Conservation (phyloP, 2,888 invertebrate species). For the Leistus spinibarbis region DNA sequence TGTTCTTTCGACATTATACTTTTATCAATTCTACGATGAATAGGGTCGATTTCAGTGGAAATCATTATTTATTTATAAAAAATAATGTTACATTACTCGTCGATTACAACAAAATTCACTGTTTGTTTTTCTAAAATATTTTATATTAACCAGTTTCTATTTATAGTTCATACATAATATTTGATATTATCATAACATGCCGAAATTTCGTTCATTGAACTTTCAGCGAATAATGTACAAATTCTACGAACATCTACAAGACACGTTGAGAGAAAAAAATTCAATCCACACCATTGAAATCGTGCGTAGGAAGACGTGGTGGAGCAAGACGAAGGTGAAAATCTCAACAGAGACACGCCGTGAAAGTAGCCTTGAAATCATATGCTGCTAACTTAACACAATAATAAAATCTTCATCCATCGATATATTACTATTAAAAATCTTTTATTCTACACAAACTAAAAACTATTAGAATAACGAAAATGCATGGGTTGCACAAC, state of each 20-base stretch:
- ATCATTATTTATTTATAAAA: no score
- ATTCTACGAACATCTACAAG: not conserved
- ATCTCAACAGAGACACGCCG: not conserved
- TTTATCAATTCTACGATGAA: no score
- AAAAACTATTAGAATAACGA: not conserved
- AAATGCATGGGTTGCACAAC: not conserved
- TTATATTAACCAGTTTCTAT: no score
- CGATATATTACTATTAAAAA: not conserved
- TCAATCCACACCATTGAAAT: not conserved
- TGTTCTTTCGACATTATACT: no score
- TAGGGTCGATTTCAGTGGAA: no score
- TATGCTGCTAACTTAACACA: not conserved
- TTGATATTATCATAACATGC: no score
- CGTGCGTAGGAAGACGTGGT: not conserved
- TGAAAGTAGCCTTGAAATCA: not conserved
- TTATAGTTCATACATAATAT: no score
- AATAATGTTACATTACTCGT: no score
- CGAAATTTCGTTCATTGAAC: not conserved
- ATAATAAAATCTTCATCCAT: not conserved
- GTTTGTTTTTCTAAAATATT: no score
- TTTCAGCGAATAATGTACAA: not conserved
- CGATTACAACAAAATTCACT: no score
- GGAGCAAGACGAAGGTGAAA: not conserved
- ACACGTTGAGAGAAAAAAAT: no score
- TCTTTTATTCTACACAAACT: not conserved